A percentile compares a stretch with the other conserved stretches of the same genome.
Evolutionary conservation across 2,888 invertebrate genomes (phyloP).

Genomic region (Dolichomitus sp.): DNA sequence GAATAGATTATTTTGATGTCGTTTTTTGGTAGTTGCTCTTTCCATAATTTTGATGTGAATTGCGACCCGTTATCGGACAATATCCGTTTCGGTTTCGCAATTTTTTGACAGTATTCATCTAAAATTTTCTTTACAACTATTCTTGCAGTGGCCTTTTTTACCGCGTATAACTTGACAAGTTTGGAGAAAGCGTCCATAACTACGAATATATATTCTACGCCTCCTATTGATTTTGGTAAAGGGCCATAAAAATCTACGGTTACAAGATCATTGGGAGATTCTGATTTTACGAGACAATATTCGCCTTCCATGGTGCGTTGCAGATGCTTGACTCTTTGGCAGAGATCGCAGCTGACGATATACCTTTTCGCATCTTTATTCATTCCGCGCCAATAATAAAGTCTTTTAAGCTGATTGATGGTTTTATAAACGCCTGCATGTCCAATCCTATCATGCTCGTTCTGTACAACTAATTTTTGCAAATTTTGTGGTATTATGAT

Average conservation of each 20-base stretch:
- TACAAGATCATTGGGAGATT: background rate
- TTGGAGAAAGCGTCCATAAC: conserved; percentile 22
- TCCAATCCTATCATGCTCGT: conserved; percentile 27
- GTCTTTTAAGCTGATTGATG: background rate
- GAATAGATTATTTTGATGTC: conserved; percentile 30
- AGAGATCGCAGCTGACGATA: conserved; percentile 4
- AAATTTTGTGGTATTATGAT: background rate
- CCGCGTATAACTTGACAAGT: conserved; percentile 20
- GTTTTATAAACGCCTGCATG: conserved; percentile 34
- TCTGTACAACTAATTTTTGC: background rate
- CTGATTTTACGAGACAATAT: conserved; percentile 9
- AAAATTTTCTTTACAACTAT: conserved; percentile 21
- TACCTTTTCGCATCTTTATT: background rate
- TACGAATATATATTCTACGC: conserved; percentile 37
- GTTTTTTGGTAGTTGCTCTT: background rate
- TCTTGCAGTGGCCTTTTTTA: conserved; percentile 34
- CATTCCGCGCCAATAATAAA: conserved; percentile 30
- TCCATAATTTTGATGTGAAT: conserved; percentile 2
- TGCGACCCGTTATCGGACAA: conserved; percentile 7
- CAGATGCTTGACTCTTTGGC: conserved; percentile 3
- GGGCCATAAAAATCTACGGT: conserved; percentile 46
- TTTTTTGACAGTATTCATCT: conserved; percentile 6
- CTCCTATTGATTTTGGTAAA: background rate
- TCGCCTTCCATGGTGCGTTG: background rate
- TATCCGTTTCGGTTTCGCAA: background rate